Conservation (phyloP, 1,140 invertebrate genomes). For the Mercenaria mercenaria region DNA sequence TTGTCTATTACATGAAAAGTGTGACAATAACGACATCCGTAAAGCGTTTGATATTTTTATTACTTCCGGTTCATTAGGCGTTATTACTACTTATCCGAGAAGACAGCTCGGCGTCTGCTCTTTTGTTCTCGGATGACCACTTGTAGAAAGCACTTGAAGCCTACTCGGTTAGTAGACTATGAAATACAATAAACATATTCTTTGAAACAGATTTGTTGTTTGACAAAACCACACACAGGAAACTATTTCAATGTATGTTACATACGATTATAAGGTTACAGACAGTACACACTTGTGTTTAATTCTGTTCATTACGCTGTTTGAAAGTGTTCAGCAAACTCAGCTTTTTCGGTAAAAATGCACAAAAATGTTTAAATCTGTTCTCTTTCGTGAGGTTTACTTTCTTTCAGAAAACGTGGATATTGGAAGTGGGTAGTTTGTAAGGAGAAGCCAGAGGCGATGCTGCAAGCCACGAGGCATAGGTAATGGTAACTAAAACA, state of each 20-base stretch:
- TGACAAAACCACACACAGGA: not conserved
- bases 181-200: not conserved
- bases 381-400: no score
- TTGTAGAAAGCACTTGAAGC: not conserved
- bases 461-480: no score
- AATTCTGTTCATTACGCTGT: no score
- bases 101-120: constrained; percentile 19
- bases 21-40: constrained; percentile 18
- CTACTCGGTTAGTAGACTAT: not conserved
- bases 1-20: not conserved
- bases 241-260: not conserved
- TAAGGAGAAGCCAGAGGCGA: no score
- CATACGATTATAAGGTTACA: no score
- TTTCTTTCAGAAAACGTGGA: no score
- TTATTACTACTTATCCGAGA: not conserved
- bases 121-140: constrained; percentile 33
- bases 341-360: no score
- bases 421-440: no score
- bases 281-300: no score
- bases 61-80: constrained; percentile 32
- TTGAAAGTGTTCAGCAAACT: no score
- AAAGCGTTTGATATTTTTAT: not conserved
- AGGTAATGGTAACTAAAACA: no score
- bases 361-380: no score
- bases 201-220: not conserved